Conservation (phyloP, 2,797 vertebrate species). For the Galago senegalensis region DNA sequence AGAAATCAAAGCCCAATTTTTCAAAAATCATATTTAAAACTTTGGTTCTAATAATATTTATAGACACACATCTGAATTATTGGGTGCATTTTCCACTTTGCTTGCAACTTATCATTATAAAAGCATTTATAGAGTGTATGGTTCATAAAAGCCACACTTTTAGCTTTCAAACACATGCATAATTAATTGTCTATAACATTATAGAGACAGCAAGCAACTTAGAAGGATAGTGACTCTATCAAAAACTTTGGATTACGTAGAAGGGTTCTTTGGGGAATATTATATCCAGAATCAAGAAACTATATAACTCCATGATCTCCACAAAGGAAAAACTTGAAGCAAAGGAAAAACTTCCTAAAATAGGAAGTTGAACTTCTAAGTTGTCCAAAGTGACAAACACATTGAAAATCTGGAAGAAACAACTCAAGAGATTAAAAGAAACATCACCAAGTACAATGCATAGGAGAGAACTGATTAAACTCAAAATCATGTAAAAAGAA, state of each 20-base stretch:
- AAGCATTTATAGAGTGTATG: not conserved
- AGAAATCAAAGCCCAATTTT: not conserved
- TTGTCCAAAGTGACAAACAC: constrained; percentile 81
- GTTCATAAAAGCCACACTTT: not conserved
- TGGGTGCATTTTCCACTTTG: not conserved
- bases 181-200: constrained; percentile 39
- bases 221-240: constrained; percentile 55
- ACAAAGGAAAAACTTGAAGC: constrained; percentile 71
- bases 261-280: constrained; percentile 61
- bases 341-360: constrained; percentile 65
- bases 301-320: constrained; percentile 59
- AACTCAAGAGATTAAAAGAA: constrained; percentile 76
- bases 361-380: constrained; percentile 75
- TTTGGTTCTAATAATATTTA: not conserved
- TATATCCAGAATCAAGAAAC: constrained; percentile 75
- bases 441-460: constrained; percentile 36
- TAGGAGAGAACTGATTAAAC: constrained; percentile 58
- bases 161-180: not conserved
- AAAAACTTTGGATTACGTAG: constrained; percentile 62
- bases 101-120: not conserved
- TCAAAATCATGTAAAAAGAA: constrained; percentile 58
- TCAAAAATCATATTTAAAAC: constrained; percentile 22
- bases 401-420: constrained; percentile 81
- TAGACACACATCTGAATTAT: not conserved
- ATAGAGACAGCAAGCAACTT: not conserved